These are phyloP conservation scores for Idaea dimidiata DNA, from an alignment of 2,888 invertebrate species.

Conservation along the genomic window DNA sequence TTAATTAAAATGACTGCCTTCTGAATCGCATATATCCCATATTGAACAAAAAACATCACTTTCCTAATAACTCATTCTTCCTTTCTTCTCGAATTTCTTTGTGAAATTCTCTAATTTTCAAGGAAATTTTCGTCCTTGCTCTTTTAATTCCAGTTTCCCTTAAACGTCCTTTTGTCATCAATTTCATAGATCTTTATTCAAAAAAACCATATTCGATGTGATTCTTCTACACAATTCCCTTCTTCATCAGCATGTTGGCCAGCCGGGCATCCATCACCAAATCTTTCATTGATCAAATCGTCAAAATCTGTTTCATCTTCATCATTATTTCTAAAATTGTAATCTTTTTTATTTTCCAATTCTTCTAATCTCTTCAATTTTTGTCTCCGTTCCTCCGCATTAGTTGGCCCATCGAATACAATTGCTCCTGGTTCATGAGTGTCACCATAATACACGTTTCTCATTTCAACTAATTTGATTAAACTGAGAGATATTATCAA, in stretches of 20 bases:
- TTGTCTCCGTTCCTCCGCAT: neutral
- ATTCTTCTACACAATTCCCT: neutral
- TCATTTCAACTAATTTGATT: neutral
- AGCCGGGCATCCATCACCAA: neutral
- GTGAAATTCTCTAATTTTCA: neutral
- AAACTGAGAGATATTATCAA: neutral
- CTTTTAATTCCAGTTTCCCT: neutral
- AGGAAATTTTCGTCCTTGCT: neutral
- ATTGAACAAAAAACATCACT: neutral
- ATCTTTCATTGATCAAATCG: neutral
- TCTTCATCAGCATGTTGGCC: neutral
- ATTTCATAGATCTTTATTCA: neutral
- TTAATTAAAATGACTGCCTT: neutral
- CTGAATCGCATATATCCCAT: neutral
- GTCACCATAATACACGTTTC: neutral
- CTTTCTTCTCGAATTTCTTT: neutral
- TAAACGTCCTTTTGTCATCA: neutral
- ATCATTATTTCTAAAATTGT: neutral
- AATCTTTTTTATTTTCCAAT: neutral
- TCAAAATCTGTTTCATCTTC: neutral
- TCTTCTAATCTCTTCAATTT: neutral
- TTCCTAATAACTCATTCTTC: neutral
- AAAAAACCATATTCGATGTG: neutral
- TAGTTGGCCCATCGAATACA: neutral
- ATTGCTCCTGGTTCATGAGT: neutral